Evolutionary conservation across 2,113 vertebrate genomes (phyloP).

Genomic region (Pedionomus torquatus): DNA sequence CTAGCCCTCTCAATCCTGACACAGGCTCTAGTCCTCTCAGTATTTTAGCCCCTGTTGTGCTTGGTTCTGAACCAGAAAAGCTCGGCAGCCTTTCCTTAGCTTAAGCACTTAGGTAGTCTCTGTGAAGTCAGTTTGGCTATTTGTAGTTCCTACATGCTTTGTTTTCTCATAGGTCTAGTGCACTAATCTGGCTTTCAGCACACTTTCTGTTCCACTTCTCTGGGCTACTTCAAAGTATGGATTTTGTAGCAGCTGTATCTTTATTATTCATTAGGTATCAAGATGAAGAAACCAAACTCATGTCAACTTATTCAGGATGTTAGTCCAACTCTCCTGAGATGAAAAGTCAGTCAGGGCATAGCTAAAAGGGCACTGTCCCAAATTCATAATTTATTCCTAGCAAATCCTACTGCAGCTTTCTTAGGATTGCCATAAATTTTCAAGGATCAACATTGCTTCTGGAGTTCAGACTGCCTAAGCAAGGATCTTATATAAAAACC

Average conservation of each 20-base stretch:
- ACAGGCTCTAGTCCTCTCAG: neutral
- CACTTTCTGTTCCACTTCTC: neutral
- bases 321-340: neutral
- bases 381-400: slow-evolving; percentile 39
- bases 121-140: neutral
- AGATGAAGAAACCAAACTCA: neutral
- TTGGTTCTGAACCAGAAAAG: neutral
- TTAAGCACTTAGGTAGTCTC: neutral
- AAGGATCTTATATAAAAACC: neutral
- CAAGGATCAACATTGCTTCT: slow-evolving; percentile 20
- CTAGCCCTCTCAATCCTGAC: neutral
- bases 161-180: neutral
- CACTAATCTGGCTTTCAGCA: neutral
- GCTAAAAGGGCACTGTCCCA: neutral
- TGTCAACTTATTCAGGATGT: neutral
- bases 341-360: neutral
- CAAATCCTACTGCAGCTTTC: slow-evolving; percentile 40
- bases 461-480: neutral
- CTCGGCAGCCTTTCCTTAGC: neutral
- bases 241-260: neutral
- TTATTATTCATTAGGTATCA: neutral
- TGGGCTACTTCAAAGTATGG: neutral
- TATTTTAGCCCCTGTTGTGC: neutral
- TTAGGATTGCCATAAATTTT: slow-evolving; percentile 32
- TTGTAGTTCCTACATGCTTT: neutral